Base-by-base conservation (phyloP, 2,113 vertebrate genomes). In the Sterna hirundo region DNA sequence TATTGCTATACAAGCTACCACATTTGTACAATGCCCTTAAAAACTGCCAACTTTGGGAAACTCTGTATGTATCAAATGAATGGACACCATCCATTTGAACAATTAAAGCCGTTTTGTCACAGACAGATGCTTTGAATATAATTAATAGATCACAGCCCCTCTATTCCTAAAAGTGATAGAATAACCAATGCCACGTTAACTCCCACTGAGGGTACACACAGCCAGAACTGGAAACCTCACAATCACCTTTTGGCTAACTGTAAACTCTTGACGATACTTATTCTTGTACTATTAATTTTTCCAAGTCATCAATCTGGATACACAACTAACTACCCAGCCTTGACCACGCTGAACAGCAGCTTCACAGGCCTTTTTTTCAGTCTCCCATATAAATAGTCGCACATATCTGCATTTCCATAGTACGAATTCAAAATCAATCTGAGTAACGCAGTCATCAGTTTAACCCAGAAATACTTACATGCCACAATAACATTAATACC, bases 271-370 rank as follows among this genome's bases (percentile, higher is more conserved):
- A 25, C 26, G 60, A 38, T 49, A 65, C 3, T 22, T 4, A 23
- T 58, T 55, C 20, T 19, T 36, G 17, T 30, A 32, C 54, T 40
- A 38, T 7, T 23, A 46, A 38, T 66, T 85, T 86, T 94, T 46
- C n/a, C 26, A 71, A 38, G 38, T 47, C 61, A 44, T 32, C 3
- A 0, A 1, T 40, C 15, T 22, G 27, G 36, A 36, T 25, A 32
- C 15, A 19, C n/a, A 66, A 8, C 30, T 68, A 95, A 76, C 26
- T 25, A 36, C 21, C 11, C 34, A 65, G 19, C 27, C 36, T 30
- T 4, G 34, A 72, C 11, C 5, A 14, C 0, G 0, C 17, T 20
- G 29, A 87, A 36, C 23, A 62, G 36, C 12, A 72, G 13, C n/a
- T 54, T 62, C 10, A 5, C 14, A 65, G 51, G 16, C 10, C 7